Base-by-base conservation (phyloP, 2,113 vertebrate species). In the Hippocampus zosterae region DNA sequence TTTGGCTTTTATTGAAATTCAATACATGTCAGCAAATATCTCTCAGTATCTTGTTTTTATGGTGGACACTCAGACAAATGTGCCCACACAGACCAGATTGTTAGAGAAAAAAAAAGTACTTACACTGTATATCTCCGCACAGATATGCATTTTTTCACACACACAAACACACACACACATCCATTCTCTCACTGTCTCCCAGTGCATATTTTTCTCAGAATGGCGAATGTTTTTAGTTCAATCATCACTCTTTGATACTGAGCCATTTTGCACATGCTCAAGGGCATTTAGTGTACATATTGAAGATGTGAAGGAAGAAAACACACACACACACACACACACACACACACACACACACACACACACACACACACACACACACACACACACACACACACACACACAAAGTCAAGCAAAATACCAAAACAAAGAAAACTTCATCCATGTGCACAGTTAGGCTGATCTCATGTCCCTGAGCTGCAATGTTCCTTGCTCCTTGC, bases 1-100 rank as follows among this genome's bases (percentile, higher is more conserved):
- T 71, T 79, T 73, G 73, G 78, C 67, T 81, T 88, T 87, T 84
- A 87, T 90, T 89, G 84, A 88, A 88, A 89, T 87, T 79, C 87
- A 90, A 89, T 88, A 90, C 88, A 81, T 88, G 87, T 84, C 83
- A 62, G 77, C 73, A 75, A 84, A 79, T 27, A 69, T 77, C 79
- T 81, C 65, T 78, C 44, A 68, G 60, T 61, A 44, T 78, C 57
- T 63, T 81, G 69, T 84, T 78, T 76, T 77, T 69, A 76, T 70
- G 66, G 53, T 70, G 75, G 50, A 78, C 73, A 78, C 66, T 52
- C 65, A 37, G 69, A 56, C 73, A 63, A 69, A 73, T 70, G 59
- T 52, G 48, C 59, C 66, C 53, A 46, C 50, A 71, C 68, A 66
- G 25, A 29, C 13, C 29, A 65, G 55, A 71, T 50, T 50, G 15